Base-by-base conservation (phyloP, 2,113 vertebrate genomes). In the Malurus alboscapulatus region DNA sequence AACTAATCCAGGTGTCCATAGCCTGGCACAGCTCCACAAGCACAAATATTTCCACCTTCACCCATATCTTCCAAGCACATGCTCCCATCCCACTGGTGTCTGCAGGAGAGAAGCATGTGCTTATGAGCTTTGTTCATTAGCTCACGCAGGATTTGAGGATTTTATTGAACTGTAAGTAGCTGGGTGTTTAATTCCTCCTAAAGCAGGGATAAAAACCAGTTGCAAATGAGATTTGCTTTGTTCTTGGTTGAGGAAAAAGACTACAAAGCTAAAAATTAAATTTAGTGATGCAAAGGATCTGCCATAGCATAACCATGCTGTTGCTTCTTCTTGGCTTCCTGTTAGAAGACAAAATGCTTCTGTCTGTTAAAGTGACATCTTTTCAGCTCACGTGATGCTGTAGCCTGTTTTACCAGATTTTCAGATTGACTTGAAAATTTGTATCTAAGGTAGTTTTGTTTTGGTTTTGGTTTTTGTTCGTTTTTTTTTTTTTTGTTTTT, bases 211-310 rank as follows among this genome's bases (percentile, higher is more conserved):
- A 77, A 93, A 94, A 55, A 72, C 29, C 19, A 45, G 17, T 47
- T 84, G 57, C n/a, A 93, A 92, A 82, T 73, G 42, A 47, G 66
- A 93, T 93, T 94, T 92, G 3, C 58, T 91, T 92, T 93, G 58
- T 72, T 94, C 92, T 82, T 72, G 26, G 29, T 40, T 87, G 51
- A 92, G 15, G n/a, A 10, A 67, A 81, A 73, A 90, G 48, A 2
- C 20, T 74, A 34, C 19, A 68, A 87, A 92, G 9, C 34, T 50
- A 61, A 84, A 91, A 94, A 66, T 69, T 20, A 79, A 76, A 84
- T 54, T 72, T 72, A 67, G 32, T 34, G 11, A 36, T 62, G 42
- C 25, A 81, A 80, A 75, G 36, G 67, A 84, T 14, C 17, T 88
- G 27, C 26, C 29, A 38, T 32, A 57, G 54, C 50, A 73, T 57